phyloP scores from a whole-genome alignment of 2,888 invertebrate species.

The Dasysyrphus tricinctus region DNA sequence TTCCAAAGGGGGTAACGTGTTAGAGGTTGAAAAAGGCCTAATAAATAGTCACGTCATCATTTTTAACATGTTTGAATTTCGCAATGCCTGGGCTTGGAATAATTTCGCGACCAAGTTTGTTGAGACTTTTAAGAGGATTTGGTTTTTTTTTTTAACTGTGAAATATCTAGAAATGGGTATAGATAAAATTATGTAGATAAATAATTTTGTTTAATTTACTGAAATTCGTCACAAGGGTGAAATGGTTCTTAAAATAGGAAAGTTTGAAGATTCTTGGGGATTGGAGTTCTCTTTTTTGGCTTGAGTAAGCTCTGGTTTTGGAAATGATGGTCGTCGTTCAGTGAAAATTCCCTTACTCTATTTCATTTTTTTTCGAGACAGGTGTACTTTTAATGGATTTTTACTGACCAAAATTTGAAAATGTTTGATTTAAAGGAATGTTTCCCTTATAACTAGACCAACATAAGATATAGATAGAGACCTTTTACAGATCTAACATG shows the following conservation, averaged over 20 bases:
- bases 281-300: too few relatives aligned
- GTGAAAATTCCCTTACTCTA: too few relatives aligned
- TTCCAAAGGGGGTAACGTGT: constrained; percentile 57
- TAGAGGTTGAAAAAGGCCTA: constrained; percentile 57
- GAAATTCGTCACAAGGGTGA: too few relatives aligned
- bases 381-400: too few relatives aligned
- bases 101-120: constrained; percentile 39
- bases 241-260: not conserved
- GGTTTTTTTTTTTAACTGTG: not conserved
- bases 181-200: not conserved
- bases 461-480: too few relatives aligned
- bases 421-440: too few relatives aligned
- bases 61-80: not conserved
- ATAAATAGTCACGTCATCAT: constrained; percentile 41
- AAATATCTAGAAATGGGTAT: not conserved
- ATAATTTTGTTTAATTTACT: not conserved
- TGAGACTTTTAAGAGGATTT: constrained; percentile 24
- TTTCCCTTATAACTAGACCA: too few relatives aligned
- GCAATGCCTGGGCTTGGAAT: not conserved
- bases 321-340: too few relatives aligned
- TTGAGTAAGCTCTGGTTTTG: too few relatives aligned
- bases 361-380: too few relatives aligned
- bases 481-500: too few relatives aligned
- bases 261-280: not conserved
- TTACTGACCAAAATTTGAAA: too few relatives aligned